Conservation (phyloP, 2,797 vertebrate genomes). For the Diplodus puntazzo region DNA sequence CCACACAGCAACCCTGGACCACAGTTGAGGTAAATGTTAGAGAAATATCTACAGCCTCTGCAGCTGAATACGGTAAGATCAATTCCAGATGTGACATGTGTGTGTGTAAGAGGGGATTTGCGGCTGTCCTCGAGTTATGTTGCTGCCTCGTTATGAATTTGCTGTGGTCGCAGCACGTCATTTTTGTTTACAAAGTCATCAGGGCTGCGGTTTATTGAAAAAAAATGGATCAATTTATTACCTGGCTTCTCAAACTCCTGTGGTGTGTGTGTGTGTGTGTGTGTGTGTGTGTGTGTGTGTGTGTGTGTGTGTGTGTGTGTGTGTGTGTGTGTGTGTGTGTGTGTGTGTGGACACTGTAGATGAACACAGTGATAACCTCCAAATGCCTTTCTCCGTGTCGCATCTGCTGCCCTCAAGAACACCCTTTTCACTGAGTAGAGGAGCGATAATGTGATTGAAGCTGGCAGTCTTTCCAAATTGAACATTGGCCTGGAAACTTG, state of each 20-base stretch:
- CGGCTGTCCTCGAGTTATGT: conserved; percentile 16
- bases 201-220: conserved; percentile 43
- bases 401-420: conserved; percentile 35
- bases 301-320: conserved; percentile 2
- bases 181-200: conserved; percentile 67
- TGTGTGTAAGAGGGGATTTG: conserved; percentile 44
- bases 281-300: conserved; percentile 7
- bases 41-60: conserved; percentile 58
- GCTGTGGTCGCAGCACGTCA: conserved; percentile 37
- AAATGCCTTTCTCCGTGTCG: conserved; percentile 44
- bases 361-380: conserved; percentile 40
- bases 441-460: conserved; percentile 57
- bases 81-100: conserved; percentile 69
- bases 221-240: conserved; percentile 53
- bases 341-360: conserved; percentile 19
- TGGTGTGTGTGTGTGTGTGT: background rate
- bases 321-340: background rate
- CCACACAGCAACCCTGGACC: conserved; percentile 67
- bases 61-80: conserved; percentile 44
- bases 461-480: conserved; percentile 50
- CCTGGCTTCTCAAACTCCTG: conserved; percentile 32
- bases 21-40: conserved; percentile 61
- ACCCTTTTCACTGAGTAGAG: conserved; percentile 17
- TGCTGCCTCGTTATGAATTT: conserved; percentile 29
- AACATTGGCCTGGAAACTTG: conserved; percentile 56